Base-by-base conservation (phyloP, 2,888 invertebrate species). In the Hirtodrosophila duncani region DNA sequence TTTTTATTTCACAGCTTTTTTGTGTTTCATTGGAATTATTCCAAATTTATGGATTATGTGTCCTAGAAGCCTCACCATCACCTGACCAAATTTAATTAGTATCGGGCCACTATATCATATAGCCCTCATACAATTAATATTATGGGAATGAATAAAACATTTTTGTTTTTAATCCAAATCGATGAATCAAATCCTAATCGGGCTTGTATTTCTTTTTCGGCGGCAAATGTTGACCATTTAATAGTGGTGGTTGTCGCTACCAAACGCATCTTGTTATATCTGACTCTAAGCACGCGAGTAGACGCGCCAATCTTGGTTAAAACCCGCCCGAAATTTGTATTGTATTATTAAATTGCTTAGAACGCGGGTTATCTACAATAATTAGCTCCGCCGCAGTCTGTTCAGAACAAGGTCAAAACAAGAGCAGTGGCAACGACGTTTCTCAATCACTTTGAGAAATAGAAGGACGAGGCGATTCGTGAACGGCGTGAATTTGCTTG, bases 391-490 rank as follows among this genome's bases (percentile, higher is more conserved):
- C 63, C 50, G 53, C 58, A 33, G 36, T 41, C 29, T 34, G 93
- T 96, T 13, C 90, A 93, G 26, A 92, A 96, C 20, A 96, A 96
- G 84, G 96, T 96, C 16, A 96, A 96, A 85, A 95, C 96, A 78
- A 96, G 96, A 14, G 93, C 94, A 83, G 96, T 96, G 0, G 96
- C 96, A 88, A 95, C 96, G 1, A 94, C 95, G 4, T 95, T 95
- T 84, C 85, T 96, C 9, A 91, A 94, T 81, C 91, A 94, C 88
- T 95, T 95, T 83, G 89, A 91, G 41, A 90, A 92, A 74, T 91
- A 91, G 81, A 62, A 78, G 8, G 89, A 92, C 34, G 91, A 93
- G 69, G 96, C 90, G 94, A 37, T 90, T 95, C 87, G 89, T 94
- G 1, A 88, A 90, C 45, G 95, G 94, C 26, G 90, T 92, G 82